These are phyloP conservation scores for Phortica okadai DNA, from an alignment of 2,888 invertebrate genomes.

Conservation along the genomic window DNA sequence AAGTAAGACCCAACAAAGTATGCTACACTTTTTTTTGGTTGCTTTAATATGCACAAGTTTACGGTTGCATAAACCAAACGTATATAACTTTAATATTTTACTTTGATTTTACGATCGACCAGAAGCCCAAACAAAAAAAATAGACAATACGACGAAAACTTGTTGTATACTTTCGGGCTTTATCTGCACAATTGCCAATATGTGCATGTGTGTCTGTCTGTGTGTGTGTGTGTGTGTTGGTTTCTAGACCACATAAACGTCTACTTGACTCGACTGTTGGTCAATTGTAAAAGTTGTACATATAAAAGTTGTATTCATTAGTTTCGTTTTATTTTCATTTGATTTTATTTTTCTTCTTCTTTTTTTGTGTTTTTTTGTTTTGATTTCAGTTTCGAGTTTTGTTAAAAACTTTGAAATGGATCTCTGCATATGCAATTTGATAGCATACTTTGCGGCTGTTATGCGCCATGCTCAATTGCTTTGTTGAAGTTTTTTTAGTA, in stretches of 20 bases:
- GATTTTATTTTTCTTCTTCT: background rate
- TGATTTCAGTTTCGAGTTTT: background rate
- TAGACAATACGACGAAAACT: slow-evolving; percentile 4
- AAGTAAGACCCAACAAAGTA: slow-evolving; percentile 40
- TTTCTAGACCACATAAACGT: background rate
- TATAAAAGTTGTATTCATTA: slow-evolving; percentile 1
- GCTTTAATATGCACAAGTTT: background rate
- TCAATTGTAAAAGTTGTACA: background rate
- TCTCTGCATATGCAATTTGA: slow-evolving; percentile 33
- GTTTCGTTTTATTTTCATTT: slow-evolving; percentile 23
- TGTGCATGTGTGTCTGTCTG: slow-evolving; percentile 36
- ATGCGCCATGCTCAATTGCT: slow-evolving; percentile 31
- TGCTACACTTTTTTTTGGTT: slow-evolving; percentile 49
- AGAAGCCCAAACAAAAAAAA: slow-evolving; percentile 28
- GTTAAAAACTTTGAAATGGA: background rate
- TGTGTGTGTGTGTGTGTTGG: background rate
- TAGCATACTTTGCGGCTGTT: slow-evolving; percentile 62
- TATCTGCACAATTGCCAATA: slow-evolving; percentile 46
- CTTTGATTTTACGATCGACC: slow-evolving; percentile 27
- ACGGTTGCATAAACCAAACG: background rate
- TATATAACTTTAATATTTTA: background rate
- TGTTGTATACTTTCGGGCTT: slow-evolving; percentile 35
- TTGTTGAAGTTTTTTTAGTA: slow-evolving; percentile 40
- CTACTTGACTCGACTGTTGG: background rate
- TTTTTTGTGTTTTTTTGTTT: slow-evolving; percentile 26